A percentile compares a stretch with the other conserved stretches of the same genome.
Conservation (phyloP, 2,797 vertebrate genomes). For the Enteromius unitaeniatus region DNA sequence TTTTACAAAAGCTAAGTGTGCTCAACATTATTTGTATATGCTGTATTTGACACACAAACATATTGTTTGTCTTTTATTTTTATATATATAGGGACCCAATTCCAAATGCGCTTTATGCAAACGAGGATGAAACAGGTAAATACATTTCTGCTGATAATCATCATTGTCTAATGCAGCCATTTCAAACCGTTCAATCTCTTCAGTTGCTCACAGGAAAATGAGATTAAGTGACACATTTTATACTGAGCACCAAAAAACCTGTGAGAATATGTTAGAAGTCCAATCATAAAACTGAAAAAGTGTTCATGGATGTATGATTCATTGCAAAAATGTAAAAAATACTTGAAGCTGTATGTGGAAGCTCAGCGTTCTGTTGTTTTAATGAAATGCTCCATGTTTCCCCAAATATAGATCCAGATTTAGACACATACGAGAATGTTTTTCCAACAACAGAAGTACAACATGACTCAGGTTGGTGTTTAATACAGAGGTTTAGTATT, state of each 20-base stretch:
- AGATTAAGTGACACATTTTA: slow-evolving; percentile 23
- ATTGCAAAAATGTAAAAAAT: not conserved
- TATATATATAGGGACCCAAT: slow-evolving; percentile 44
- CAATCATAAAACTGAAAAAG: not conserved
- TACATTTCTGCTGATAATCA: not conserved
- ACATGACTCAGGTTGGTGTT: slow-evolving; percentile 57
- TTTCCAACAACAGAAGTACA: slow-evolving; percentile 42
- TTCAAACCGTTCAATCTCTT: not conserved
- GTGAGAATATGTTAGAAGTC: not conserved
- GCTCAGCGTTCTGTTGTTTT: not conserved
- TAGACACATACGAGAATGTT: slow-evolving; percentile 56
- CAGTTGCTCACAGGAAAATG: not conserved
- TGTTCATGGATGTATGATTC: not conserved
- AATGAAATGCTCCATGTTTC: not conserved
- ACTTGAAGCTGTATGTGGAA: not conserved
- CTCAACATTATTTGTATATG: not conserved
- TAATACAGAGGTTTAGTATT: too few species aligned
- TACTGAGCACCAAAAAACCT: not conserved
- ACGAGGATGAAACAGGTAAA: not conserved
- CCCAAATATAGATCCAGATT: slow-evolving; percentile 23
- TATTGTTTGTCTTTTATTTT: not conserved
- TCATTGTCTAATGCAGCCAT: not conserved
- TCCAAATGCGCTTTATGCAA: slow-evolving; percentile 20
- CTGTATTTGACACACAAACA: not conserved
- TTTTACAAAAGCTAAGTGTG: not conserved